A percentile compares a stretch with the other conserved stretches of the same genome.
phyloP scores from a whole-genome alignment of 2,113 vertebrate genomes.

The Brachyistius frenatus region DNA sequence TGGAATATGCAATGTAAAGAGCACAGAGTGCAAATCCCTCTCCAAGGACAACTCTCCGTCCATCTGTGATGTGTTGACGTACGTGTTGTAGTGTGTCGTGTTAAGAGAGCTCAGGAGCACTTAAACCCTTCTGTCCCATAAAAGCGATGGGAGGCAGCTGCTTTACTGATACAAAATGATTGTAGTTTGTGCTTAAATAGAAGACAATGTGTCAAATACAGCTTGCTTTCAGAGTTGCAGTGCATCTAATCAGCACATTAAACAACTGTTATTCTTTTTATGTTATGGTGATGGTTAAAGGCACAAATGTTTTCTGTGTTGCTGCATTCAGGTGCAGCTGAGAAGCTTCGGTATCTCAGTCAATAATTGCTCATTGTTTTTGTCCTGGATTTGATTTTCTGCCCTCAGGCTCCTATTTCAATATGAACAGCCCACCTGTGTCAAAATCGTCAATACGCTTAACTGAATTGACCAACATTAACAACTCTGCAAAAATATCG shows the following conservation, averaged over 20 bases:
- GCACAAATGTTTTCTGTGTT: background rate
- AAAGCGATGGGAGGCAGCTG: slow-evolving; percentile 36
- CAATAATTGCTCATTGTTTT: background rate
- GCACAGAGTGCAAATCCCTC: slow-evolving; percentile 38
- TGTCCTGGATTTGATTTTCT: background rate
- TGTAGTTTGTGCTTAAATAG: slow-evolving; percentile 9
- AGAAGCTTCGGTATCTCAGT: background rate
- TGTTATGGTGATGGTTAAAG: background rate
- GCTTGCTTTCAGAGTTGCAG: background rate
- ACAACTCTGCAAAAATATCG: background rate
- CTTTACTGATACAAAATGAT: slow-evolving; percentile 7
- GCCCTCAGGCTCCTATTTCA: too few relatives aligned
- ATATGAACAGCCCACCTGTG: background rate
- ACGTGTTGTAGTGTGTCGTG: slow-evolving; percentile 3
- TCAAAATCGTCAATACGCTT: background rate
- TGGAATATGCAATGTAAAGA: slow-evolving; percentile 38
- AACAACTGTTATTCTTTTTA: background rate
- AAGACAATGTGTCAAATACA: slow-evolving; percentile 4
- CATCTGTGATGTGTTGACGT: slow-evolving; percentile 71
- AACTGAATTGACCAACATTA: background rate
- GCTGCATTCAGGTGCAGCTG: background rate
- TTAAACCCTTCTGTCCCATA: slow-evolving; percentile 12
- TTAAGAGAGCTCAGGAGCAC: slow-evolving; percentile 33
- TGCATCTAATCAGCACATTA: background rate
- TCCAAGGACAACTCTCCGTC: slow-evolving; percentile 45